phyloP scores from a whole-genome alignment of 2,797 vertebrate genomes.

The Clarias platycephalus region DNA sequence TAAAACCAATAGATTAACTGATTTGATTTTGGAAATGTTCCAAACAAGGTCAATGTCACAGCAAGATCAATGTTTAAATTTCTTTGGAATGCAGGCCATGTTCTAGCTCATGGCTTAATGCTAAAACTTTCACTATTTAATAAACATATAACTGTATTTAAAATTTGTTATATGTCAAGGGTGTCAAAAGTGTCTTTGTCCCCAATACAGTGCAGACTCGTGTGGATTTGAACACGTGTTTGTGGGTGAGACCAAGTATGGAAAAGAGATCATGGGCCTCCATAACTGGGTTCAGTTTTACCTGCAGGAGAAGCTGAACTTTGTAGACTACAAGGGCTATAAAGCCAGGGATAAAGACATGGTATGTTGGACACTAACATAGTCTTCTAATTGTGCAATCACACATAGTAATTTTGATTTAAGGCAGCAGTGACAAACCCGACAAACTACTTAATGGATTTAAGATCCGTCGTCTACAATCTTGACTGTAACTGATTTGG shows the following conservation, averaged over 20 bases:
- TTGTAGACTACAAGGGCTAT: slow-evolving; percentile 81
- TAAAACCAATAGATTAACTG: neutral
- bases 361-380: slow-evolving; percentile 62
- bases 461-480: neutral
- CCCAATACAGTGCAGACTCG: slow-evolving; percentile 74
- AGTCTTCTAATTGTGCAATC: neutral
- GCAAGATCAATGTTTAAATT: neutral
- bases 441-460: too few species aligned
- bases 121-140: neutral
- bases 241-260: slow-evolving; percentile 77
- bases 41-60: neutral
- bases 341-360: slow-evolving; percentile 70
- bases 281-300: slow-evolving; percentile 90
- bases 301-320: slow-evolving; percentile 76
- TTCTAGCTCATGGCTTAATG: neutral
- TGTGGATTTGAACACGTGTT: slow-evolving; percentile 87
- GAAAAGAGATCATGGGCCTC: slow-evolving; percentile 77
- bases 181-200: neutral
- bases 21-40: neutral
- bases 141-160: neutral
- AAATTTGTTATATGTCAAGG: neutral
- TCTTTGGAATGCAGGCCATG: neutral
- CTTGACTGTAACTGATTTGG: neutral
- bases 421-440: neutral
- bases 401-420: neutral